These are phyloP conservation scores for Sphenopsis melanotis DNA, from an alignment of 2,797 vertebrate species.

Conservation along the genomic window DNA sequence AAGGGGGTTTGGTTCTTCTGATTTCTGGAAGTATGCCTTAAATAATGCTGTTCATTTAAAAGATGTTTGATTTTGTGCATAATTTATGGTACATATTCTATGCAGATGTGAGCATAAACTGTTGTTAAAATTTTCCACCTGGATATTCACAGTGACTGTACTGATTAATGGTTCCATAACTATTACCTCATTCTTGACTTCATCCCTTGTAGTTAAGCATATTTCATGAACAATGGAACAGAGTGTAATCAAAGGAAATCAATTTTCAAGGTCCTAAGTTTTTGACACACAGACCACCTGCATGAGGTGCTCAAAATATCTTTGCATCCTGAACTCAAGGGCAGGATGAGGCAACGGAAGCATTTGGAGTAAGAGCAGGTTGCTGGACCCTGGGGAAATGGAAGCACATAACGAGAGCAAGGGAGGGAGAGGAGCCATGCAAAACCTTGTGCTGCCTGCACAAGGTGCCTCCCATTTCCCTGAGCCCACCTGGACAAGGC, in stretches of 20 bases:
- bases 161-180: constrained; percentile 20
- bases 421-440: background rate
- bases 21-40: background rate
- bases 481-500: background rate
- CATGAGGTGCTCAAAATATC: background rate
- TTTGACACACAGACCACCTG: background rate
- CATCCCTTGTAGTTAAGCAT: background rate
- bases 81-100: background rate
- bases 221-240: constrained; percentile 13
- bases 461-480: background rate
- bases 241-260: background rate
- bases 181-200: constrained; percentile 45
- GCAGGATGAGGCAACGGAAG: background rate
- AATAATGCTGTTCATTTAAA: background rate
- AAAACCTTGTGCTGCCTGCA: background rate
- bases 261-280: background rate
- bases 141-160: background rate
- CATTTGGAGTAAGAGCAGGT: background rate
- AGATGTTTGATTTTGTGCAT: background rate
- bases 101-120: constrained; percentile 27
- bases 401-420: background rate
- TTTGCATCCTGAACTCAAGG: background rate
- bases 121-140: constrained; percentile 40
- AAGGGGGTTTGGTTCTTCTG: background rate
- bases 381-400: background rate